Evolutionary conservation across 2,888 invertebrate genomes (phyloP), one percentile per base, ranked within the genome.

Genomic region (Dasypogon diadema): DNA sequence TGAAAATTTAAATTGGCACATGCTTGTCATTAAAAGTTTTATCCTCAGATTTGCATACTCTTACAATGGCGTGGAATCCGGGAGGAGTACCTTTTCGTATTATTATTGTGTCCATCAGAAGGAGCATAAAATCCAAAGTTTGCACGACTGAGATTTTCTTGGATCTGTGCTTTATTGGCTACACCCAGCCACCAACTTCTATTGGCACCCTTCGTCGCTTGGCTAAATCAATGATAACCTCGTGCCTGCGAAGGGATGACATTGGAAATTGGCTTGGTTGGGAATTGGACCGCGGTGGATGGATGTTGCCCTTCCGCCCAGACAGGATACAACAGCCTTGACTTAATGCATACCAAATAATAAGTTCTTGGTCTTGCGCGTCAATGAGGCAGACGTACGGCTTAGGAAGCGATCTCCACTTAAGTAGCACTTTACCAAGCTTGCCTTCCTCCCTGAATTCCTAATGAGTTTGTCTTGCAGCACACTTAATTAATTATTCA

Each of bases 1-100:
- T 78, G 78, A 75, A 75, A 77, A 78, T 78, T 78, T 77, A 78
- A 77, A 78, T 78, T 78, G 76, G 78, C 78, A 78, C 78, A 78
- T 78, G 78, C 75, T 78, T 74, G 76, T 78, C 78, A 78, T 78
- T 78, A 78, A 78, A 78, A 78, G 34, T 78, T 78, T 78, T 76
- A 77, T 78, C 76, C 76, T 73, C 42, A 68, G 68, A 78, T 78
- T 78, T 78, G 78, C 78, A 78, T 77, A 77, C 75, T 48, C 68
- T 42, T 34, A 18, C 70, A 26, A 51, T 54, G 54, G 54, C 34
- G 30, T 18, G 10, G 51, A 14, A 48, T 10, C 54, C 70, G 8
- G 21, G 46, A 37, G 37, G 54, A 30, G 70, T 70, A 70, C 54
- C 70, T 70, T 56, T 70, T 54, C 16, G 54, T 54, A 70, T 54